phyloP scores from a whole-genome alignment of 1,140 invertebrate species.

The Anadara kagoshimensis region DNA sequence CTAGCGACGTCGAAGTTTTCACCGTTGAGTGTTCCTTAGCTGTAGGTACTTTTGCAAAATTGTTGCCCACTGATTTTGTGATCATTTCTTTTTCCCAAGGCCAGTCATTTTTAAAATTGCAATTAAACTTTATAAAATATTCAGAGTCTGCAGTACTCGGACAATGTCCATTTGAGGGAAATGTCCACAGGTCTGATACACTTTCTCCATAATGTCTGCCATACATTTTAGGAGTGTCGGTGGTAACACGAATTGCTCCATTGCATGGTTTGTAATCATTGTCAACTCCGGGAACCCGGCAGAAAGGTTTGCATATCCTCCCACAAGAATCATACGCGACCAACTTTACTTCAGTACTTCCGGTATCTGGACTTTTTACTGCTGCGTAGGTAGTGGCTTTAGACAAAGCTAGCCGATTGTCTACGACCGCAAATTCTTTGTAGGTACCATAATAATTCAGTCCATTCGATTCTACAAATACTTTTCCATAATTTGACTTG shows the following conservation, averaged over 20 bases:
- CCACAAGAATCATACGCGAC: conserved; percentile 49
- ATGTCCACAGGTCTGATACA: conserved; percentile 36
- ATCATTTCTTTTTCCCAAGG: conserved; percentile 25
- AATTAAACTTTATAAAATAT: conserved; percentile 44
- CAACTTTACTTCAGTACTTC: conserved; percentile 35
- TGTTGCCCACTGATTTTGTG: not conserved
- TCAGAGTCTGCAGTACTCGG: conserved; percentile 33
- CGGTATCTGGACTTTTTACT: conserved; percentile 45
- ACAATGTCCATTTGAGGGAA: conserved; percentile 30
- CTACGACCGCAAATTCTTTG: conserved; percentile 58
- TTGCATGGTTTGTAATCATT: conserved; percentile 32
- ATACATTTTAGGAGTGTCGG: conserved; percentile 30
- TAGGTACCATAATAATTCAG: conserved; percentile 59
- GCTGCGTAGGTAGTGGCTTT: conserved; percentile 54
- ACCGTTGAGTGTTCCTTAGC: not conserved
- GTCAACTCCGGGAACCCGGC: conserved; percentile 8
- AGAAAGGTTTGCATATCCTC: conserved; percentile 42
- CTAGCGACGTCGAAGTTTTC: not conserved
- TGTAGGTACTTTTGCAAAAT: not conserved
- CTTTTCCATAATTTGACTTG: conserved; percentile 44
- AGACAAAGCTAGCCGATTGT: conserved; percentile 57
- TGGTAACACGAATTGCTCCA: conserved; percentile 37
- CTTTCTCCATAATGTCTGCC: conserved; percentile 39
- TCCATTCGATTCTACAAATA: conserved; percentile 57
- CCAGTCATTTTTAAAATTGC: conserved; percentile 45